These are phyloP conservation scores for Galeruca laticollis DNA, from an alignment of 2,888 invertebrate genomes.

Conservation along the genomic window DNA sequence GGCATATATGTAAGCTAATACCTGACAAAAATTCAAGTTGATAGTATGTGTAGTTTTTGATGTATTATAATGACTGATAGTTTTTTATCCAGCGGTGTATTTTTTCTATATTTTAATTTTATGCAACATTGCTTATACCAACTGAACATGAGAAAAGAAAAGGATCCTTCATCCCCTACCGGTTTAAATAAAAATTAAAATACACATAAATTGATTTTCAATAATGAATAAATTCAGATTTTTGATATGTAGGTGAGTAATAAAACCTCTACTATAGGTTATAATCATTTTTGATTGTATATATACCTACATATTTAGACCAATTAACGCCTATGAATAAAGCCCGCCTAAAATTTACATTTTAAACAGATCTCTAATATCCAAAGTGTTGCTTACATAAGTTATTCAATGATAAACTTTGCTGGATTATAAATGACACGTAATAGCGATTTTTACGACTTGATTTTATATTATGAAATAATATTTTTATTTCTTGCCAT, in stretches of 20 bases:
- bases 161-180: no score
- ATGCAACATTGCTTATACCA: no score
- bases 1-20: no score
- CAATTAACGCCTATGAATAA: constrained; percentile 7
- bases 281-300: neutral
- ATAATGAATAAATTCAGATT: neutral
- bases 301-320: constrained; percentile 4
- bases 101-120: no score
- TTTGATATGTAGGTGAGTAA: neutral
- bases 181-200: no score
- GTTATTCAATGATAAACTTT: neutral
- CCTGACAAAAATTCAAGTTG: no score
- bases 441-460: neutral
- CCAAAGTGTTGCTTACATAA: constrained; percentile 3
- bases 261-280: constrained; percentile 12
- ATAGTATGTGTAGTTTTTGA: no score
- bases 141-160: no score
- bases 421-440: neutral
- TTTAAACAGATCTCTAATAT: constrained; percentile 14
- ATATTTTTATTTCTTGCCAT: neutral
- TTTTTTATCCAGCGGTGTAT: no score
- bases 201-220: neutral
- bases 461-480: neutral
- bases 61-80: no score
- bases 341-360: constrained; percentile 21